Evolutionary conservation across 2,113 vertebrate genomes (phyloP), one percentile per base, ranked within the genome.

Genomic region (Anser brachyrhynchus): DNA sequence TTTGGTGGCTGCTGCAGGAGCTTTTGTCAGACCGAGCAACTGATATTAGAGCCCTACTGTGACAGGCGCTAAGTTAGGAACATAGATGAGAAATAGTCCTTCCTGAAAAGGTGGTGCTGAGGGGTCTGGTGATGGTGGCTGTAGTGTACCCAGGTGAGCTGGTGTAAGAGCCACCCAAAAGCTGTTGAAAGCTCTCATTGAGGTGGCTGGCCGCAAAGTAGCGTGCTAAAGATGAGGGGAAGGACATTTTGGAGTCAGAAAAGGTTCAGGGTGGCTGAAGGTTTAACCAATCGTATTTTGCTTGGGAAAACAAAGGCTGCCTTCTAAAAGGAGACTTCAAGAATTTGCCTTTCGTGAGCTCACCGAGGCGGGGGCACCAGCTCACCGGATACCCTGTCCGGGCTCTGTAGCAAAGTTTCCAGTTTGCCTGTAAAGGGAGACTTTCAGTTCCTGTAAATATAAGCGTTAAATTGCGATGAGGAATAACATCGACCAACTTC

Each of bases 301-400:
- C 54, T 81, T 79, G 33, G 79, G 72, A 73, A 58, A 46, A 59
- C 4, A 39, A 70, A 61, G 49, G 10, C 75, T 26, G 2, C 25
- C 73, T 94, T 76, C 59, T 73, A 61, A 43, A 67, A 83, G 26
- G 43, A 59, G 15, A 2, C 9, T 71, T 81, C 35, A 74, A 66
- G 33, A 81, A 51, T 19, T 82, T 88, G 21, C 7, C 16, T 85
- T 85, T 79, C 13, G 10, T 79, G 66, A 79, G 8, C 31, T 84
- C 3, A 4, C 25, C 43, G 73, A 33, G 20, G 11, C 0, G 0
- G 43, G 7, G 18, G 3, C 31, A 13, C 62, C 25, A 41, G n/a
- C 23, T 86, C 41, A 14, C 9, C 58, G 44, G 9, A 21, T 1
- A 14, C 22, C 9, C 20, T 62, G 28, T 88, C 39, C 65, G 64